Conservation (phyloP, 2,113 vertebrate genomes). For the Myotis brandtii region DNA sequence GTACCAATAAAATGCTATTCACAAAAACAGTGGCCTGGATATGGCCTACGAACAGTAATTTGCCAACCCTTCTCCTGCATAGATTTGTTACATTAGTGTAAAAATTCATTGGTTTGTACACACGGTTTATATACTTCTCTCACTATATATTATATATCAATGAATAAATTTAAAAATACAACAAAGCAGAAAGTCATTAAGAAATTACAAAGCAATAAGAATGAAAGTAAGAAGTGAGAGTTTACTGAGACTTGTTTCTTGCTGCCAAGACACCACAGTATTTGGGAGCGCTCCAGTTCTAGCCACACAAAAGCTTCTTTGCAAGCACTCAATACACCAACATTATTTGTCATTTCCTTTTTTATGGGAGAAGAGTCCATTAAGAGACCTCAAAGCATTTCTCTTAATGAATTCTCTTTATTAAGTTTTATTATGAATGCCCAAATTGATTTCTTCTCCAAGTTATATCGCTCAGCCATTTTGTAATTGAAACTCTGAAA, state of each 20-base stretch:
- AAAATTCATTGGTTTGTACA: neutral
- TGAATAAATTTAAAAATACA: neutral
- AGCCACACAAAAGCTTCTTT: neutral
- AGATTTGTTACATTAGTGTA: neutral
- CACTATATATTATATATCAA: neutral
- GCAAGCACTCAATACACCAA: neutral
- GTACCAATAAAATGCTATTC: neutral
- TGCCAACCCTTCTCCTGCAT: neutral
- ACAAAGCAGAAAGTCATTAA: neutral
- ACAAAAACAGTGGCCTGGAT: neutral
- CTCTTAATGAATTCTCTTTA: slow-evolving; percentile 71
- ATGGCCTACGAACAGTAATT: neutral
- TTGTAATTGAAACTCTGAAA: slow-evolving; percentile 61
- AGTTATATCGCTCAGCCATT: slow-evolving; percentile 33
- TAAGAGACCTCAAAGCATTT: slow-evolving; percentile 58
- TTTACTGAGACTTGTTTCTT: neutral
- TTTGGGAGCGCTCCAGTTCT: neutral
- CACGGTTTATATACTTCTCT: neutral
- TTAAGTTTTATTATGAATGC: slow-evolving; percentile 74
- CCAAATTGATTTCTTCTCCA: slow-evolving; percentile 65
- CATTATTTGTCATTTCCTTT: slow-evolving; percentile 53
- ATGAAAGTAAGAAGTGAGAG: neutral
- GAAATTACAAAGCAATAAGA: neutral
- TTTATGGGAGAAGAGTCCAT: slow-evolving; percentile 53
- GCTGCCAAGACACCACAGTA: neutral